These are phyloP conservation scores for Drosophila neocordata DNA, from an alignment of 1,140 invertebrate species.

Conservation along the genomic window DNA sequence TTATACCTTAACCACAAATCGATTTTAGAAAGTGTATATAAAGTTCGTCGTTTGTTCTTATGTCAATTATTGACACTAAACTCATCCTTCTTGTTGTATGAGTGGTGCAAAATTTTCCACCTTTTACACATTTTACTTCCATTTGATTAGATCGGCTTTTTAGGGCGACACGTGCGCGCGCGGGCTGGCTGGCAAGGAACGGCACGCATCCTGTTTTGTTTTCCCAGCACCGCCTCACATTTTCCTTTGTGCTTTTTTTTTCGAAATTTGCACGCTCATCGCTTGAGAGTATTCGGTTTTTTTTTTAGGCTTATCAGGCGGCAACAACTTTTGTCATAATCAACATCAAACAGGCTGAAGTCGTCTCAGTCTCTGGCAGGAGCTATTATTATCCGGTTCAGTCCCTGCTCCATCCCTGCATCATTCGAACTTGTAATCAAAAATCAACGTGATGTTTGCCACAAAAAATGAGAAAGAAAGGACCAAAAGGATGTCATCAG, in stretches of 20 bases:
- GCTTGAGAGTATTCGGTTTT: conserved; percentile 47
- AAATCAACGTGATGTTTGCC: conserved; percentile 67
- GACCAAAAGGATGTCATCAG: conserved; percentile 65
- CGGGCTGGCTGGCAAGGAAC: conserved; percentile 18
- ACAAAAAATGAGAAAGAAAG: background rate
- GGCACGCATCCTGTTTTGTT: conserved; percentile 73
- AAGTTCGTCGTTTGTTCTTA: conserved; percentile 38
- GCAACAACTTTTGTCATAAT: conserved; percentile 74
- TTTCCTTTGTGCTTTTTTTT: conserved; percentile 28
- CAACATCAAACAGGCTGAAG: conserved; percentile 70
- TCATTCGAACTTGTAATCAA: conserved; percentile 58
- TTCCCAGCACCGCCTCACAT: conserved; percentile 28
- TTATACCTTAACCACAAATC: background rate
- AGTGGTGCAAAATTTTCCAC: conserved; percentile 70
- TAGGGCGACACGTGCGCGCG: conserved; percentile 63
- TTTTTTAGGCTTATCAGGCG: conserved; percentile 62
- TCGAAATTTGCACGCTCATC: conserved; percentile 74
- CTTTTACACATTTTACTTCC: conserved; percentile 81
- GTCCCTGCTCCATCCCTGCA: background rate
- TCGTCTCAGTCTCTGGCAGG: conserved; percentile 37
- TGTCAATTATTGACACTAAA: conserved; percentile 14
- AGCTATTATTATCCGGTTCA: conserved; percentile 68
- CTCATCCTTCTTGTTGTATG: conserved; percentile 22
- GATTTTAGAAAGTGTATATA: conserved; percentile 25
- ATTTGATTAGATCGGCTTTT: conserved; percentile 79